phyloP scores from a whole-genome alignment of 2,797 vertebrate species.

The Mus minutoides region DNA sequence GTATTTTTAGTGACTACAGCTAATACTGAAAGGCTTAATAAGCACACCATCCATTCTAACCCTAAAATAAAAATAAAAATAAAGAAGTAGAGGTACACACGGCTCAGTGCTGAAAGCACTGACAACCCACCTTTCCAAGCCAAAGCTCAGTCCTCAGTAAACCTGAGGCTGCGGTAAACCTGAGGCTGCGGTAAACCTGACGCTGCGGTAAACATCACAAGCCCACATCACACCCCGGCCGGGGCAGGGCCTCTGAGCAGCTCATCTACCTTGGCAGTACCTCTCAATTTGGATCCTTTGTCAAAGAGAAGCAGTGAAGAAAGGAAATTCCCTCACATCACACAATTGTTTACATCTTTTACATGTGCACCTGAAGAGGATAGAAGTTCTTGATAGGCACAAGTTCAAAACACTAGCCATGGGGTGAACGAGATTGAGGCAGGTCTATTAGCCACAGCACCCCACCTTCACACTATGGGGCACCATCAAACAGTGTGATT shows the following conservation, averaged over 20 bases:
- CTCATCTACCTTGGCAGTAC: neutral
- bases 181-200: neutral
- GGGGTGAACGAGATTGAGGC: neutral
- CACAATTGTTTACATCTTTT: conserved; percentile 34
- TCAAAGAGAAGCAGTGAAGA: conserved; percentile 48
- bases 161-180: neutral
- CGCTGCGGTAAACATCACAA: neutral
- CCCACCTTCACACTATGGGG: neutral
- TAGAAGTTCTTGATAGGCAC: neutral
- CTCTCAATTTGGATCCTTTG: conserved; percentile 12
- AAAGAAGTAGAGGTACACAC: neutral
- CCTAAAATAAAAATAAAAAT: neutral
- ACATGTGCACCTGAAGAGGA: conserved; percentile 9
- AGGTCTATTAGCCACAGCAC: neutral
- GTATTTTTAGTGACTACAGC: neutral
- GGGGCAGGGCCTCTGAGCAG: neutral
- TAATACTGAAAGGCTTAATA: conserved; percentile 35
- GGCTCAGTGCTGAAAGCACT: neutral
- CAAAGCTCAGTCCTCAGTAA: conserved; percentile 10
- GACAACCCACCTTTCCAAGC: neutral
- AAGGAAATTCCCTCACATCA: conserved; percentile 45
- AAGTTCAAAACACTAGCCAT: conserved; percentile 51
- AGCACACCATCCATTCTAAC: neutral
- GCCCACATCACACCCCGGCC: neutral
- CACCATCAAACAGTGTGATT: conserved; percentile 27